These are phyloP conservation scores for Noctua pronuba DNA, from an alignment of 2,888 invertebrate genomes.

Conservation along the genomic window DNA sequence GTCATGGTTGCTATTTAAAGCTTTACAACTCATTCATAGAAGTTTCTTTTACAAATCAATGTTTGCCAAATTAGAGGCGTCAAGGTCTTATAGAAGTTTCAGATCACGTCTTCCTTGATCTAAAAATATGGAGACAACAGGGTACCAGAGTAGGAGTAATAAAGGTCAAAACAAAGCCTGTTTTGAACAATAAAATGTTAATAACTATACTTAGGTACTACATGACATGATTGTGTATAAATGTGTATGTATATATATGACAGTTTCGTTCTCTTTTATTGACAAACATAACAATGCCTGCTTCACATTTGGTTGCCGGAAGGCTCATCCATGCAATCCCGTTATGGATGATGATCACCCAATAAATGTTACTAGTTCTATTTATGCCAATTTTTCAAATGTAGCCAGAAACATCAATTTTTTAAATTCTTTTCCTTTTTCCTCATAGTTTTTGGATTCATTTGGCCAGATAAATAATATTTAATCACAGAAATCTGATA, in stretches of 20 bases:
- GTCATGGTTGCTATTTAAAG: slow-evolving; percentile 19
- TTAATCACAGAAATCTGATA: neutral
- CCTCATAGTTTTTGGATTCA: neutral
- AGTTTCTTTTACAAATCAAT: neutral
- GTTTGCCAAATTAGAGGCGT: slow-evolving; percentile 18
- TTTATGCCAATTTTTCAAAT: neutral
- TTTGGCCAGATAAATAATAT: neutral
- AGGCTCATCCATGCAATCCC: neutral
- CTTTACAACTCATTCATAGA: neutral
- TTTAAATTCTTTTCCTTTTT: no score
- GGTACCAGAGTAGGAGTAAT: neutral
- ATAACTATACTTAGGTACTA: slow-evolving; percentile 4
- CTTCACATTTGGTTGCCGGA: no score
- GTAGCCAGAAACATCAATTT: neutral
- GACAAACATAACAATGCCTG: neutral
- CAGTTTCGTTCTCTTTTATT: neutral
- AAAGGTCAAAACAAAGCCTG: slow-evolving; percentile 12
- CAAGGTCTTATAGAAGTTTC: slow-evolving; percentile 43
- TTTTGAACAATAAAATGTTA: slow-evolving; percentile 11
- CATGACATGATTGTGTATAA: neutral
- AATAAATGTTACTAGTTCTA: neutral
- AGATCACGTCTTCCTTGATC: slow-evolving; percentile 21
- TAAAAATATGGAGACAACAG: slow-evolving; percentile 16
- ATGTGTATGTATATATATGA: neutral
- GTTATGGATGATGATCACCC: neutral